Base-by-base conservation (phyloP, 2,113 vertebrate genomes). In the Notechis scutatus region DNA sequence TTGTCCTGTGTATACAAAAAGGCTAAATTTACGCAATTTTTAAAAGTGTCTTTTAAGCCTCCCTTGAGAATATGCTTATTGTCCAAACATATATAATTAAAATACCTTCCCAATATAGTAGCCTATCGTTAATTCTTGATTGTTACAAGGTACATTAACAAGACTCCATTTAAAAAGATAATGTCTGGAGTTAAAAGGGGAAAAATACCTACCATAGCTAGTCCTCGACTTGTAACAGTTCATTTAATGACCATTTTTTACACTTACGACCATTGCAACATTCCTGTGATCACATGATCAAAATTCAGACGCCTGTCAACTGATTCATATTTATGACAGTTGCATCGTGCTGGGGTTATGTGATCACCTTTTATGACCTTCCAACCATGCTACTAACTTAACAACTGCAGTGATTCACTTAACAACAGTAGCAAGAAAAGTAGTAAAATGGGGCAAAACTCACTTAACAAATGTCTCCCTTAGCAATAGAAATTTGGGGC, bases 71-170 rank as follows among this genome's bases (percentile, higher is more conserved):
- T 9, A 74, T 57, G 14, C 34, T n/a, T 81, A 69, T 26, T 39
- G 90, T 93, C 26, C 86, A 45, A 57, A 81, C 87, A 59, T n/a
- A 93, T 56, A 92, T 91, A 11, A 94, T 91, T 93, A 61, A 57
- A 54, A 89, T 91, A 94, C 5, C 85, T 81, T 94, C 85, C 29
- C 26, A 4, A 0, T 50, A 89, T 26, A 88, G 34, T 88, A 94
- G 90, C 81, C 81, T 26, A 42, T n/a, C 74, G 88, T 47, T 94
- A 93, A 61, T 86, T 91, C 85, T 93, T 93, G 88, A 81, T 91
- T 26, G 18, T 50, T 56, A n/a, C 6, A 64, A 85, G 94, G 95
- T 86, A 69, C 45, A 93, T 81, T 87, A 89, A 61, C 14, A 89
- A 92, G 87, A 7, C 45, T 18, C 23, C 92, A 92, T 92, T 85